These are phyloP conservation scores for Anastrepha obliqua DNA, from an alignment of 1,140 invertebrate genomes.

Conservation along the genomic window DNA sequence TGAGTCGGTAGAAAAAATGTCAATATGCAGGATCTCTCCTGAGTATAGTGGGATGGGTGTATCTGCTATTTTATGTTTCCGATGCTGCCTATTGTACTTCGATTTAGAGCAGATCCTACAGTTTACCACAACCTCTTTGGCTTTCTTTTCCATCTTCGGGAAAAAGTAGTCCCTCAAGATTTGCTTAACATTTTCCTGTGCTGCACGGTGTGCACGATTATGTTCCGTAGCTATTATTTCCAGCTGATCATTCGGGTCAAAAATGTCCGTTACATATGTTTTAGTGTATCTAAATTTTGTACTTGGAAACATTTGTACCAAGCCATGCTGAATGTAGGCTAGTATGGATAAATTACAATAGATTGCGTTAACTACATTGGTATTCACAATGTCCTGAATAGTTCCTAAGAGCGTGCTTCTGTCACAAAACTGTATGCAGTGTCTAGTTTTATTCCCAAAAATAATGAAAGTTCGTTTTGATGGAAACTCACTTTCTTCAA, in stretches of 20 bases:
- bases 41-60: not conserved
- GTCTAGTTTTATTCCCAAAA: not conserved
- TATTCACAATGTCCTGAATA: not conserved
- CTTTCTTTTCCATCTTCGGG: no score
- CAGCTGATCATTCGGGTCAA: conserved; percentile 6
- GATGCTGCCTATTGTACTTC: not conserved
- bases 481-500: not conserved
- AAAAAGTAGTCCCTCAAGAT: conserved; percentile 49
- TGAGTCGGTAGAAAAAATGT: no score
- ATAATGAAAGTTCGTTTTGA: not conserved
- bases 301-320: conserved; percentile 36
- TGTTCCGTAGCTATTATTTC: conserved; percentile 21
- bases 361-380: no score
- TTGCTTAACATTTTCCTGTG: conserved; percentile 50
- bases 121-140: not conserved
- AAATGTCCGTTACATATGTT: conserved; percentile 43
- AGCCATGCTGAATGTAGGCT: conserved; percentile 26
- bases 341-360: not conserved
- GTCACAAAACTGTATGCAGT: not conserved
- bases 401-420: not conserved
- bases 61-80: not conserved
- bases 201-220: not conserved
- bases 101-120: conserved; percentile 21
- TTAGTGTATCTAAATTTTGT: conserved; percentile 16
- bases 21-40: no score